These are phyloP conservation scores for Buphagus erythrorhynchus DNA, from an alignment of 2,797 vertebrate species.

Conservation along the genomic window DNA sequence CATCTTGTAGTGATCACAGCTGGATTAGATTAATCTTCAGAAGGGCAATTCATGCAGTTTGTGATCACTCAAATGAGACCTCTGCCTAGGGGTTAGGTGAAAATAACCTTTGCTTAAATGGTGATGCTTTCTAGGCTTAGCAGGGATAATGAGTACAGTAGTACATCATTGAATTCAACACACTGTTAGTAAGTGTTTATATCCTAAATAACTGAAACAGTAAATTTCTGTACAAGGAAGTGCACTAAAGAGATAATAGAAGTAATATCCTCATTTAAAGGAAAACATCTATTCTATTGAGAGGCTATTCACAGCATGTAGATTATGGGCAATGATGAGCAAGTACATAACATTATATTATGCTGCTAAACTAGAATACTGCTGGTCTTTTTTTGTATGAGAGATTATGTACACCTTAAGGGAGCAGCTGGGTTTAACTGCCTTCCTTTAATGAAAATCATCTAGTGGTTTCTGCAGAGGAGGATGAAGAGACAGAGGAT, in stretches of 20 bases:
- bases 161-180: background rate
- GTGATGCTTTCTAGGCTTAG: background rate
- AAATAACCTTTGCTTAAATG: background rate
- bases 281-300: background rate
- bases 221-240: background rate
- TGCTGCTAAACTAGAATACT: background rate
- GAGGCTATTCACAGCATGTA: background rate
- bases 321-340: background rate
- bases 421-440: background rate
- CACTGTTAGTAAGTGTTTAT: background rate
- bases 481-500: background rate
- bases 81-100: background rate
- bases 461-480: background rate
- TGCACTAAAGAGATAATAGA: background rate
- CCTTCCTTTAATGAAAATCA: background rate
- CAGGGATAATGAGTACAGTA: background rate
- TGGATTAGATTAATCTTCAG: slow-evolving; percentile 24
- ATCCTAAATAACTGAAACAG: background rate
- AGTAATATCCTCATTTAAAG: background rate
- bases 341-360: background rate
- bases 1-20: background rate
- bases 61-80: background rate
- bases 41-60: background rate
- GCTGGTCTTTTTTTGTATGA: background rate
- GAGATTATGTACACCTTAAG: background rate